Conservation (phyloP, 2,797 vertebrate species). For the Nothura maculosa region DNA sequence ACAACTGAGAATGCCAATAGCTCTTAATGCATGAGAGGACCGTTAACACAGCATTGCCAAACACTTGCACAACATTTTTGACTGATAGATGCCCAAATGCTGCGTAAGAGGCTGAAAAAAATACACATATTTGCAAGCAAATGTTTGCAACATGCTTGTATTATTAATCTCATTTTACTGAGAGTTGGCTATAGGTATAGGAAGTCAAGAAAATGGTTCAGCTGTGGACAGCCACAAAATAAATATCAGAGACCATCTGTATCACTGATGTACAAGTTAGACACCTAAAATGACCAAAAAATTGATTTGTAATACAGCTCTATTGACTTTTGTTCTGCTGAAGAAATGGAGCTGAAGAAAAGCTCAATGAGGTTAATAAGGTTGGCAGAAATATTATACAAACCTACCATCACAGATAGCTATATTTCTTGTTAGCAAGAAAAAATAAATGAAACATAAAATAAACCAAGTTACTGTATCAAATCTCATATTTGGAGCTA, state of each 20-base stretch:
- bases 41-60: not conserved
- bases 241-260: not conserved
- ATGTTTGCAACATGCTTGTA: not conserved
- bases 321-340: not conserved
- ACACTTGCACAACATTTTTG: not conserved
- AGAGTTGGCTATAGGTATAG: not conserved
- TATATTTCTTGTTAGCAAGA: not conserved
- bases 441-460: not conserved
- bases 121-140: not conserved
- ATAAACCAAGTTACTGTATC: not conserved
- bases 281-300: not conserved
- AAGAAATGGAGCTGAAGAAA: not conserved
- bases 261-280: not conserved
- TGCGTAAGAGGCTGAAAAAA: not conserved
- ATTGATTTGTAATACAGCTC: not conserved
- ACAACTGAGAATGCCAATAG: not conserved
- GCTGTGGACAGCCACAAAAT: not conserved
- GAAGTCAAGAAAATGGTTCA: not conserved
- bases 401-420: not conserved
- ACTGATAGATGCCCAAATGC: conserved; percentile 42
- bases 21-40: not conserved
- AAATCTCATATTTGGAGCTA: not conserved
- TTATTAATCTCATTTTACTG: not conserved
- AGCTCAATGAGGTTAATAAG: not conserved
- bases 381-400: not conserved